These are phyloP conservation scores for Thymallus thymallus DNA, from an alignment of 2,113 vertebrate species.

Conservation along the genomic window DNA sequence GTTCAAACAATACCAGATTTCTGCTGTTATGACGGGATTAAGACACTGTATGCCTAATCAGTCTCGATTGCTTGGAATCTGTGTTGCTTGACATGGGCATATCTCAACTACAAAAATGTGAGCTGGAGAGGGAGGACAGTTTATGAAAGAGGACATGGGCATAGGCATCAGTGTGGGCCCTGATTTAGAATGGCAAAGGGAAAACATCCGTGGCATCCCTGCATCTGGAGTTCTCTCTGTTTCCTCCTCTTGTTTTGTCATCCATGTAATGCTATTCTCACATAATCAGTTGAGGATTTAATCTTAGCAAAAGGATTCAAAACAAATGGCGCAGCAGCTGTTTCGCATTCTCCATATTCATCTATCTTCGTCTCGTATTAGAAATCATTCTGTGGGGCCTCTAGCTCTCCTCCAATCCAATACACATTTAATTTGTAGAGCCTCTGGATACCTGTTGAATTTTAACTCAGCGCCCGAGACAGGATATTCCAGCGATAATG, in stretches of 20 bases:
- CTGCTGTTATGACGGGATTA: slow-evolving; percentile 54
- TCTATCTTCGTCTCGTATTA: slow-evolving; percentile 57
- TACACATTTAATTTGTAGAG: slow-evolving; percentile 56
- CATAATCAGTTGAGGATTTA: slow-evolving; percentile 71
- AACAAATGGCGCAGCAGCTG: slow-evolving; percentile 60
- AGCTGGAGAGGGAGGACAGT: too few species aligned
- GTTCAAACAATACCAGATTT: slow-evolving; percentile 47
- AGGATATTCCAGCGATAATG: slow-evolving; percentile 15
- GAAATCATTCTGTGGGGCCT: slow-evolving; percentile 51
- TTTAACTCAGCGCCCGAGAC: slow-evolving; percentile 5
- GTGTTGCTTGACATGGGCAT: too few species aligned
- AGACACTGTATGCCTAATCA: background rate
- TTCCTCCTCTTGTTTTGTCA: slow-evolving; percentile 50
- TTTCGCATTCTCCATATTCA: slow-evolving; percentile 55
- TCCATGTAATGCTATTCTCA: slow-evolving; percentile 67
- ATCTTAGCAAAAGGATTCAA: slow-evolving; percentile 64
- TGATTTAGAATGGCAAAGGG: slow-evolving; percentile 33
- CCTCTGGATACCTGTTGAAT: slow-evolving; percentile 1
- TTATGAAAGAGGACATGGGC: too few species aligned
- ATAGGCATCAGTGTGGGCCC: slow-evolving; percentile 38
- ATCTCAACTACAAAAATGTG: too few species aligned
- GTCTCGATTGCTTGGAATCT: too few species aligned
- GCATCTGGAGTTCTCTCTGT: slow-evolving; percentile 51
- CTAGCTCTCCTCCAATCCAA: slow-evolving; percentile 45
- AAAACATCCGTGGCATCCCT: slow-evolving; percentile 44